A percentile compares a stretch with the other conserved stretches of the same genome.
Evolutionary conservation across 2,797 vertebrate species (phyloP).

Genomic region (Dryobates pubescens): DNA sequence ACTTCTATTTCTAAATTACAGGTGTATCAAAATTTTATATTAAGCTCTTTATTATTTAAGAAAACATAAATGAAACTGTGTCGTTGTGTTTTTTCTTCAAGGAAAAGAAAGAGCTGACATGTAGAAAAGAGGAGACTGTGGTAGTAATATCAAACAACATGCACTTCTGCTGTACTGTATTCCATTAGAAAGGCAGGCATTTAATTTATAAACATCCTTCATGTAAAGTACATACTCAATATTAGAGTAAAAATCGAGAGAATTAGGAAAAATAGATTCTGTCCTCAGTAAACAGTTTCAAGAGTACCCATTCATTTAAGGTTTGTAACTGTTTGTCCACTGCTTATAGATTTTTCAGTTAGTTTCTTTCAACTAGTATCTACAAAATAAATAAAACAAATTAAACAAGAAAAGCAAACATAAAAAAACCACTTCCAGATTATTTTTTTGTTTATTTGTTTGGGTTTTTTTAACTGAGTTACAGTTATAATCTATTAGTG

Average conservation of each 20-base stretch:
- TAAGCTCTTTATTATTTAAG: background rate
- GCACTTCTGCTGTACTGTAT: background rate
- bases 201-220: background rate
- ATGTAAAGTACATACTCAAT: background rate
- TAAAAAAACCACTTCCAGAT: background rate
- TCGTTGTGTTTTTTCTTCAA: background rate
- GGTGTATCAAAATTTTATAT: background rate
- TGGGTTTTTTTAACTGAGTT: background rate
- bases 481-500: background rate
- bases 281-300: background rate
- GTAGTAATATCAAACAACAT: background rate
- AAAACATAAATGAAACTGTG: background rate
- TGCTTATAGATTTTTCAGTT: background rate
- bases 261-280: background rate
- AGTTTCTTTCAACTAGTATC: background rate
- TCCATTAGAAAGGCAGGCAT: background rate
- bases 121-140: background rate
- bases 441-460: background rate
- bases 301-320: background rate
- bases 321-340: background rate
- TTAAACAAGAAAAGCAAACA: background rate
- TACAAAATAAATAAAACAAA: background rate
- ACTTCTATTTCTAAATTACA: background rate
- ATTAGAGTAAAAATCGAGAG: background rate
- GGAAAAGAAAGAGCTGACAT: background rate